Conservation (phyloP, 2,888 invertebrate genomes). For the Ecdyonurus torrentis region DNA sequence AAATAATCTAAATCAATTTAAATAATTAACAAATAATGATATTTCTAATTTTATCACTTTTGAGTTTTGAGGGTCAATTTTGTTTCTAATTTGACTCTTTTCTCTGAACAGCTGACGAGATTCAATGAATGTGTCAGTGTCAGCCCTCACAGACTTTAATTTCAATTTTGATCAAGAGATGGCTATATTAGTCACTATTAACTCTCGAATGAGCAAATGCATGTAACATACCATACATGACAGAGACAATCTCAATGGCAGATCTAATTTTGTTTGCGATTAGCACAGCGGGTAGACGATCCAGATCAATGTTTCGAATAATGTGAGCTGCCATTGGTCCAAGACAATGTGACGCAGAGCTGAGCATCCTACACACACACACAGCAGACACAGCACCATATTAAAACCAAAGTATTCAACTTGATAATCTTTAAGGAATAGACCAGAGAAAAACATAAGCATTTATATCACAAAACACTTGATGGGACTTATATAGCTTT, state of each 20-base stretch:
- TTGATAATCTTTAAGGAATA: too few species aligned
- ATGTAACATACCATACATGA: slow-evolving; percentile 56
- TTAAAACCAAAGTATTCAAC: not conserved
- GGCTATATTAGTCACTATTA: too few species aligned
- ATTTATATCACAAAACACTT: too few species aligned
- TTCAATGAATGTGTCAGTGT: slow-evolving; percentile 35
- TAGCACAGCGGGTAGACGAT: slow-evolving; percentile 74
- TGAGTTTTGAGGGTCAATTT: too few species aligned
- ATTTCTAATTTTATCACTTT: slow-evolving; percentile 5
- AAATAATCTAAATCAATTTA: too few species aligned
- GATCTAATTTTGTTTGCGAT: slow-evolving; percentile 78
- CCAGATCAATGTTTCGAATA: slow-evolving; percentile 68
- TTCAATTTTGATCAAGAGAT: too few species aligned
- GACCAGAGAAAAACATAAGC: too few species aligned
- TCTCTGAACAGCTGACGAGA: not conserved
- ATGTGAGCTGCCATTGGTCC: slow-evolving; percentile 72
- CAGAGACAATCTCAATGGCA: slow-evolving; percentile 76
- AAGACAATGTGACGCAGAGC: slow-evolving; percentile 55
- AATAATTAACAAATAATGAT: too few species aligned
- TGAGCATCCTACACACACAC: slow-evolving; percentile 54
- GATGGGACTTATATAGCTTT: too few species aligned
- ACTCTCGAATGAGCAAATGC: too few species aligned
- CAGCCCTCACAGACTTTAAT: too few species aligned
- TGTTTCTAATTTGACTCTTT: not conserved
- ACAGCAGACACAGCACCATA: slow-evolving; percentile 6